Evolutionary conservation across 23 tunicate species (phyloP).

Genomic region (Styela plicata): DNA sequence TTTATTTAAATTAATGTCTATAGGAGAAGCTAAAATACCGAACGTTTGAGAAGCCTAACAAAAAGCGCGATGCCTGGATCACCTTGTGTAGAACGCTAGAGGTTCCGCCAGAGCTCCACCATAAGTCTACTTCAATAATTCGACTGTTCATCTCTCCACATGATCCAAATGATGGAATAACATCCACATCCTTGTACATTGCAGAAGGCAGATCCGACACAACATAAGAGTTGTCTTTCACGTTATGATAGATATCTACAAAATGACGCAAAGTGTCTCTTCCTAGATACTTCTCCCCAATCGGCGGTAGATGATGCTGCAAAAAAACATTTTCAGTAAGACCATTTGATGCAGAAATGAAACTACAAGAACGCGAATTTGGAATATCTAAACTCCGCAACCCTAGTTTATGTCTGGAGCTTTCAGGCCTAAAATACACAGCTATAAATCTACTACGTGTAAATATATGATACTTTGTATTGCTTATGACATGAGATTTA

Average conservation of each 20-base stretch:
- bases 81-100: constrained; percentile 44
- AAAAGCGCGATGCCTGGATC: too few relatives aligned
- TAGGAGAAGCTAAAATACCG: too few relatives aligned
- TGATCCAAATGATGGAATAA: constrained; percentile 46
- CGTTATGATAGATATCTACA: constrained; percentile 28
- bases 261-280: constrained; percentile 45
- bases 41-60: too few relatives aligned
- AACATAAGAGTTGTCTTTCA: constrained; percentile 19
- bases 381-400: too few relatives aligned
- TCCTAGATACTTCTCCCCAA: constrained; percentile 43
- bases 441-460: too few relatives aligned
- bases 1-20: too few relatives aligned
- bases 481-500: too few relatives aligned
- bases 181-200: constrained; percentile 37
- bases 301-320: constrained; percentile 16
- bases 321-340: too few relatives aligned
- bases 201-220: constrained; percentile 46
- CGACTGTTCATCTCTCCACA: constrained; percentile 42
- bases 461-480: too few relatives aligned
- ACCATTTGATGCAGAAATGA: background rate
- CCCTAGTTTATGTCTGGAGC: too few relatives aligned
- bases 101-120: constrained; percentile 55
- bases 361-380: too few relatives aligned
- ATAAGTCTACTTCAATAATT: constrained; percentile 43
- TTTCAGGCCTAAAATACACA: too few relatives aligned